Evolutionary conservation across 2,113 vertebrate species (phyloP).

Genomic region (Ctenomys sociabilis): DNA sequence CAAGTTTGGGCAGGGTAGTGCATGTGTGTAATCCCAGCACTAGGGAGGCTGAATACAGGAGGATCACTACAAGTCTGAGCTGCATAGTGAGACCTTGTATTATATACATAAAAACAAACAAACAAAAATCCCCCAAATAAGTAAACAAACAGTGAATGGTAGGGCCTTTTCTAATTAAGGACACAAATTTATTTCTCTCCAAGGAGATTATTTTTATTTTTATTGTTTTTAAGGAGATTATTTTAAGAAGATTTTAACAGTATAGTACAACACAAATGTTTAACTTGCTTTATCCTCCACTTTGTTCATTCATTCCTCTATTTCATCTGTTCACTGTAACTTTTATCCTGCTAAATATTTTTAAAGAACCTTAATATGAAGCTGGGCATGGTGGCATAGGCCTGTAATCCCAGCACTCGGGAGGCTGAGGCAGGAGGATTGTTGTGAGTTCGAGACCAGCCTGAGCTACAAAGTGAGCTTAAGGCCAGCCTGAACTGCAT

Average conservation of each 20-base stretch:
- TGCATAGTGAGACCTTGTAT: neutral
- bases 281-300: neutral
- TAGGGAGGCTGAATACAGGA: neutral
- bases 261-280: neutral
- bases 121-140: too few species aligned
- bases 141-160: neutral
- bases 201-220: neutral
- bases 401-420: too few species aligned
- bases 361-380: neutral
- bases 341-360: constrained; percentile 16
- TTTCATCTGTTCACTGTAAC: constrained; percentile 4
- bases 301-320: neutral
- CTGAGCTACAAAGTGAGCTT: too few species aligned
- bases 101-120: neutral
- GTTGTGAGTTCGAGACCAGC: too few species aligned
- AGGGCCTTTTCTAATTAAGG: neutral
- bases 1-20: neutral
- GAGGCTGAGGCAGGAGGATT: too few species aligned
- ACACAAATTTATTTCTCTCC: neutral
- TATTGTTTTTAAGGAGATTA: too few species aligned
- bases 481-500: too few species aligned
- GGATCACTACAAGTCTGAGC: neutral
- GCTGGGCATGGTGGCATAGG: too few species aligned
- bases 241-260: neutral
- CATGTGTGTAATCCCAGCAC: neutral